phyloP scores from a whole-genome alignment of 1,140 invertebrate genomes.

The Spodoptera litura region DNA sequence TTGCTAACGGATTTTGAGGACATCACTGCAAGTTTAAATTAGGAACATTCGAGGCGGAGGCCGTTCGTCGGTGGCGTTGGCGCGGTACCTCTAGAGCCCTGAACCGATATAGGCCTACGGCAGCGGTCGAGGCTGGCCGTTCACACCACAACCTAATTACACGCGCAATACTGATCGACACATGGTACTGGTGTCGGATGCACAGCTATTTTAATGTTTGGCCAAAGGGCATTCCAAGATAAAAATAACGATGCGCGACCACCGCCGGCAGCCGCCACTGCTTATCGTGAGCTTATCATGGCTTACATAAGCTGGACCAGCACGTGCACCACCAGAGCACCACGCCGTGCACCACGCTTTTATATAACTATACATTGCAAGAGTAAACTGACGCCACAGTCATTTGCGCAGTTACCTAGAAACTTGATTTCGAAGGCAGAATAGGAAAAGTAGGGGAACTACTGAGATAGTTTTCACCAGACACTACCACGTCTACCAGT shows the following conservation, averaged over 20 bases:
- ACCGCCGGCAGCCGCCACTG: constrained; percentile 30
- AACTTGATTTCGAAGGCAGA: constrained; percentile 54
- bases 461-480: constrained; percentile 48
- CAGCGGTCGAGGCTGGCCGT: constrained; percentile 42
- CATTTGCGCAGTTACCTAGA: constrained; percentile 72
- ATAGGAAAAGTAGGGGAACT: constrained; percentile 56
- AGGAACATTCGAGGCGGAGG: neutral
- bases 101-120: constrained; percentile 44
- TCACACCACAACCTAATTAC: constrained; percentile 40
- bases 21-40: neutral
- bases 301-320: constrained; percentile 58
- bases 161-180: constrained; percentile 26
- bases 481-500: constrained; percentile 36
- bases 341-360: constrained; percentile 29
- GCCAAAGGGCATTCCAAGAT: constrained; percentile 56
- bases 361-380: constrained; percentile 43
- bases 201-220: constrained; percentile 54
- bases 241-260: constrained; percentile 55
- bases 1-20: neutral
- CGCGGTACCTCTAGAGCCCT: constrained; percentile 15
- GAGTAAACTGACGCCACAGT: constrained; percentile 45
- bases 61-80: constrained; percentile 12
- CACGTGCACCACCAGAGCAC: constrained; percentile 54
- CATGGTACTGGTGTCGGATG: constrained; percentile 51
- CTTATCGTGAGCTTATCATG: constrained; percentile 55